A percentile compares a stretch with the other conserved stretches of the same genome.
Evolutionary conservation across 2,797 vertebrate genomes (phyloP).

Genomic region (Tenualosa ilisha): DNA sequence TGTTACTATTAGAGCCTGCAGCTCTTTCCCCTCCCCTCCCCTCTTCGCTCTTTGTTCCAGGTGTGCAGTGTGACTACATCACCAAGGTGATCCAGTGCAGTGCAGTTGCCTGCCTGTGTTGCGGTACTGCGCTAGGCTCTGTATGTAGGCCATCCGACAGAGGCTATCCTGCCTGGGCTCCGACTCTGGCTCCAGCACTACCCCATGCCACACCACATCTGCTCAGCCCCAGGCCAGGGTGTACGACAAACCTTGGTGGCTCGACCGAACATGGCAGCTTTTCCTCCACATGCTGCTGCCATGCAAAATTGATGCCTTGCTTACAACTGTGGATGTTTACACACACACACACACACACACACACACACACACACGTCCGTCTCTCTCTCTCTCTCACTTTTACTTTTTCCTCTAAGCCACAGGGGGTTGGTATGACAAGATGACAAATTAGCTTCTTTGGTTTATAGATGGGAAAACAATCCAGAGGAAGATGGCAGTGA

Average conservation of each 20-base stretch:
- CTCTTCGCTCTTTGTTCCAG: background rate
- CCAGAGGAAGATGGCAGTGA: background rate
- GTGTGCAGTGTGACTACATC: slow-evolving; percentile 20
- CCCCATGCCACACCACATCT: background rate
- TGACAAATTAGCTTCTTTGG: slow-evolving; percentile 21
- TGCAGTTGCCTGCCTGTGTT: background rate
- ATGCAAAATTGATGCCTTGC: slow-evolving; percentile 23
- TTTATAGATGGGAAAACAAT: slow-evolving; percentile 1
- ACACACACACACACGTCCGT: too few species aligned
- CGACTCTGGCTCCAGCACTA: background rate
- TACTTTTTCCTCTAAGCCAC: background rate
- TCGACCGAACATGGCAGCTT: background rate
- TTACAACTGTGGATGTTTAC: slow-evolving; percentile 14
- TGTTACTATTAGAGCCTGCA: background rate
- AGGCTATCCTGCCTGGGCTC: background rate
- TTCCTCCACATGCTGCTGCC: background rate
- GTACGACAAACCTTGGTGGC: slow-evolving; percentile 6
- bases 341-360: too few species aligned
- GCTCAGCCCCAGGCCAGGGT: slow-evolving; percentile 15
- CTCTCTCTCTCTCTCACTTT: background rate
- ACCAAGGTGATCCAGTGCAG: slow-evolving; percentile 9
- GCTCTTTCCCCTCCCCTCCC: background rate
- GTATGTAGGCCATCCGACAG: slow-evolving; percentile 12
- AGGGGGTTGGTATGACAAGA: slow-evolving; percentile 11
- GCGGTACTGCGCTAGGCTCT: background rate